Percentiles rank a stretch among this genome's conserved stretches.
Evolutionary conservation across 2,113 vertebrate genomes (phyloP).

Genomic region (Gadus macrocephalus): DNA sequence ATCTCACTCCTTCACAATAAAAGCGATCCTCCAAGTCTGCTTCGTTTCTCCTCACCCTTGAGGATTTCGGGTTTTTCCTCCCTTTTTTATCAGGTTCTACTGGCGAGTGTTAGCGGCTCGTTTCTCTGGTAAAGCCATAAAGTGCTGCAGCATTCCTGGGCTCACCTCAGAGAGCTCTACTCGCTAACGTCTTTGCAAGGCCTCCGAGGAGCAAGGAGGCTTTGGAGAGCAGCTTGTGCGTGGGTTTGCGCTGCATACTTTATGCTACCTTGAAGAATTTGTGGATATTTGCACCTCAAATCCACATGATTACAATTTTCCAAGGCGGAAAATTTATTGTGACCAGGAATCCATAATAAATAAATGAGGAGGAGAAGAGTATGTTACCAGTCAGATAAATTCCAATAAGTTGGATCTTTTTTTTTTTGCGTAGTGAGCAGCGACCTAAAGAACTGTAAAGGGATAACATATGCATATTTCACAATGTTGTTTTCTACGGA

Average conservation of each 20-base stretch:
- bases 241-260: slow-evolving; percentile 49
- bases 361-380: too few species aligned
- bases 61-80: slow-evolving; percentile 7
- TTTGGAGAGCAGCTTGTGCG: not conserved
- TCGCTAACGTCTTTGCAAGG: slow-evolving; percentile 62
- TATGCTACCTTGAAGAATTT: slow-evolving; percentile 41
- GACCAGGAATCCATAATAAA: not conserved
- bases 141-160: slow-evolving; percentile 47
- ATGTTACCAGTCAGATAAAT: too few species aligned
- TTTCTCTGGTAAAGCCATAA: slow-evolving; percentile 62
- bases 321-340: slow-evolving; percentile 5
- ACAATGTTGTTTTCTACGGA: too few species aligned
- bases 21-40: not conserved
- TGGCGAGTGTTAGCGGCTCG: slow-evolving; percentile 26
- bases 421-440: too few species aligned
- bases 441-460: too few species aligned
- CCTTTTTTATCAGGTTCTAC: slow-evolving; percentile 1
- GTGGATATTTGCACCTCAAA: slow-evolving; percentile 9
- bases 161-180: slow-evolving; percentile 56
- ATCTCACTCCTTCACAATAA: slow-evolving; percentile 28
- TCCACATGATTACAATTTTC: not conserved
- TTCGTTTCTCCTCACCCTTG: slow-evolving; percentile 1
- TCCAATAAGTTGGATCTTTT: too few species aligned
- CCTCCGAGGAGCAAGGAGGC: slow-evolving; percentile 37
- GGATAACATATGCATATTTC: too few species aligned